Evolutionary conservation across 2,888 invertebrate species (phyloP), one percentile per base, ranked within the genome.

Genomic region (Ormia ochracea): DNA sequence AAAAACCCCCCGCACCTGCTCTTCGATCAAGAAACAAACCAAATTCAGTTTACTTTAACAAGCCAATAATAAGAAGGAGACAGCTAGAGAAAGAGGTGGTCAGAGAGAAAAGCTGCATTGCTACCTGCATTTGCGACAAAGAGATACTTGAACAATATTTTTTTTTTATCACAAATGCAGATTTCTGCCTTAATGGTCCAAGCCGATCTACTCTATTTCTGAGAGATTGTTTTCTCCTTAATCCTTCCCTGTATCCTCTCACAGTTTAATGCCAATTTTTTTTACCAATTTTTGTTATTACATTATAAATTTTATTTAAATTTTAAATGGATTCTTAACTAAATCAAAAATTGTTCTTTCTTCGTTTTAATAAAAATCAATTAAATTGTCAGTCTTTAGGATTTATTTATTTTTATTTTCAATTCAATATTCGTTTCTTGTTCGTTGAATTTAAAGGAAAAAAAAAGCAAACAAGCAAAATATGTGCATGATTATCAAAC

Each of bases 371-470:
- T 45, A 54, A 41, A 72, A 68, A 73, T 69, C 77, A 73, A 77
- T 68, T 73, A 58, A 77, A 81, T 74, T 74, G 59, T 81, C 81
- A 81, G 81, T 81, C 78, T 81, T 74, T 74, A 59, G 77, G 77
- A 74, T 76, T 23, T 48, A 21, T 58, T 41, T 65, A 38, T n/a
- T 54, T 2, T 1, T 17, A 38, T 38, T 28, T 41, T 26, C 17
- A 54, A 74, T 36, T 33, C 33, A 59, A 75, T 48, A 48, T 69
- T 69, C 26, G 58, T 45, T 72, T 52, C 2, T 38, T 70, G 26
- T 52, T 52, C 41, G 1, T 38, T 23, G 9, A 65, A 50, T 45
- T 69, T n/a, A 58, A 26, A 26, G 4, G 31, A 33, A 5, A 17
- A 12, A 14, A 1, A 23, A 33, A 23, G 28, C 1, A 9, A n/a